Percentiles rank a stretch among this genome's conserved stretches.
phyloP scores from a whole-genome alignment of 2,113 vertebrate genomes.

The Pipra filicauda region DNA sequence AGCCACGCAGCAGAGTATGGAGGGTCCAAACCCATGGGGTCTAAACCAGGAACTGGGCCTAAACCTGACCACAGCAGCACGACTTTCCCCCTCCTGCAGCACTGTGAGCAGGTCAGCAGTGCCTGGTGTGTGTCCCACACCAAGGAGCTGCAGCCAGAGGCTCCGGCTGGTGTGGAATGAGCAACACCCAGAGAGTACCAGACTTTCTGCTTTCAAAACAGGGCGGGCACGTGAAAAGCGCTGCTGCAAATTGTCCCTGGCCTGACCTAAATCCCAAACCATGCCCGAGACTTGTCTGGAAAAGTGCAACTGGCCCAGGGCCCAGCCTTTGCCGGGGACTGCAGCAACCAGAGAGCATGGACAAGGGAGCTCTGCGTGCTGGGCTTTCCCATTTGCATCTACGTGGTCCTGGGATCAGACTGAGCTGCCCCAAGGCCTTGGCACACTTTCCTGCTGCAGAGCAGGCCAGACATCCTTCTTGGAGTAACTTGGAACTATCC shows the following conservation, averaged over 20 bases:
- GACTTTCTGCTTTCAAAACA: neutral
- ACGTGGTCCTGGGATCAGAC: neutral
- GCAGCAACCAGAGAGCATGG: accelerated
- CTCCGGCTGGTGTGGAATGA: accelerated
- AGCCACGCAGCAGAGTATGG: neutral
- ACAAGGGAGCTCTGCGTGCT: neutral
- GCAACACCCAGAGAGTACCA: neutral
- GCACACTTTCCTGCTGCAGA: neutral
- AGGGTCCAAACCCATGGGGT: neutral
- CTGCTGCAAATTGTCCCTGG: neutral
- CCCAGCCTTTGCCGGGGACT: neutral
- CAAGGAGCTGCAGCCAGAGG: neutral
- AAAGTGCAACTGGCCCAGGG: neutral
- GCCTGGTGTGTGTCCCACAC: accelerated
- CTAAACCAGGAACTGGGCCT: neutral
- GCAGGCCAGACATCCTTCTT: neutral
- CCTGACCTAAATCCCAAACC: neutral
- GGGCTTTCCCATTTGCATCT: neutral
- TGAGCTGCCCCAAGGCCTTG: neutral
- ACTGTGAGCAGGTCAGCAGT: neutral
- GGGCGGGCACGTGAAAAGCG: neutral
- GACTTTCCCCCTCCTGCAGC: neutral
- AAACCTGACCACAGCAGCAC: neutral
- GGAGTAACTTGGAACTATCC: neutral
- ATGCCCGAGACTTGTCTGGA: neutral